These are phyloP conservation scores for Equus quagga DNA, from an alignment of 2,113 vertebrate genomes.

Conservation along the genomic window DNA sequence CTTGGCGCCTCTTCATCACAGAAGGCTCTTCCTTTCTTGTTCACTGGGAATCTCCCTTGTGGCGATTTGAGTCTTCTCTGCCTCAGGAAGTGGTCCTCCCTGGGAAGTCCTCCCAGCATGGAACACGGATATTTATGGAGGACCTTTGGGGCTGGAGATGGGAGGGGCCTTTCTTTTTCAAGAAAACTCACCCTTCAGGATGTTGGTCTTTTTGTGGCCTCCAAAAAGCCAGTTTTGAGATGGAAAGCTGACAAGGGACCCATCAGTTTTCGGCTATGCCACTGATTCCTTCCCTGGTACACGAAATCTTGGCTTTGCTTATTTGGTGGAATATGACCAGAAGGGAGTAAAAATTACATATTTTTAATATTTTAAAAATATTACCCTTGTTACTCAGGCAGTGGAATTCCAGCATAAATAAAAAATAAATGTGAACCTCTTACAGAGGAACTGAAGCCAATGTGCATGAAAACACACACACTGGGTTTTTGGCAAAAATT, in stretches of 20 bases:
- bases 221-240: neutral
- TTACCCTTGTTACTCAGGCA: neutral
- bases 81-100: neutral
- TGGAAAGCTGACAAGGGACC: neutral
- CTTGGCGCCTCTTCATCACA: neutral
- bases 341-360: neutral
- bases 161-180: neutral
- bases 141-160: neutral
- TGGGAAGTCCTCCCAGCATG: neutral
- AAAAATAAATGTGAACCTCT: neutral
- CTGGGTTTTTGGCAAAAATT: neutral
- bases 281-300: neutral
- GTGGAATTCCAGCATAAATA: neutral
- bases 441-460: neutral
- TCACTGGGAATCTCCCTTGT: neutral
- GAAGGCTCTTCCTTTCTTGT: neutral
- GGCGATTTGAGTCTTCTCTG: neutral
- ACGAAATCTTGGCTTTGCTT: neutral
- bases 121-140: neutral
- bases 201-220: neutral
- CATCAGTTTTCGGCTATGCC: neutral
- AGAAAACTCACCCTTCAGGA: neutral
- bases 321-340: neutral
- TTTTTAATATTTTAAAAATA: neutral
- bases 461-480: neutral